These are phyloP conservation scores for Lerema accius DNA, from an alignment of 1,140 invertebrate species.

Conservation along the genomic window DNA sequence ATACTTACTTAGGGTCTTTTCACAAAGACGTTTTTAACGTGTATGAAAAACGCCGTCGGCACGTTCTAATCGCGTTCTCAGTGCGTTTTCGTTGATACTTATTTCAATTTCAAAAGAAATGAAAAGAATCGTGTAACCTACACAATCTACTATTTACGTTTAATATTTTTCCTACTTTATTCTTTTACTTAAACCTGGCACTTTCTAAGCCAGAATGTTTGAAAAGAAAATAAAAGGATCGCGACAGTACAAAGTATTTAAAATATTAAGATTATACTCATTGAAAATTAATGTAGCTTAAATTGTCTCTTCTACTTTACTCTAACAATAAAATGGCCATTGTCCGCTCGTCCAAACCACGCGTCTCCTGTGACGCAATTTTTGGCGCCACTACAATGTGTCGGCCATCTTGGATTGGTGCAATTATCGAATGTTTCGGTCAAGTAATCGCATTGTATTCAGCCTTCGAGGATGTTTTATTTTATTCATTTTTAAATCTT, in stretches of 20 bases:
- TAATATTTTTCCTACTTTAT: constrained; percentile 2
- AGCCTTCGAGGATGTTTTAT: constrained; percentile 3
- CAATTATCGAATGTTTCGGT: constrained; percentile 48
- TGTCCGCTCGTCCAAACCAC: constrained; percentile 26
- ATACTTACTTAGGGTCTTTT: no score
- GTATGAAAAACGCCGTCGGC: no score
- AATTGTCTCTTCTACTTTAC: background rate
- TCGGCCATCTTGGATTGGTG: constrained; percentile 36
- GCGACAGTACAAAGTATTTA: constrained; percentile 15
- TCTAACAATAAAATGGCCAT: constrained; percentile 16
- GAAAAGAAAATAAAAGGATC: constrained; percentile 3
- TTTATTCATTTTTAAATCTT: background rate
- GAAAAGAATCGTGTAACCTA: no score
- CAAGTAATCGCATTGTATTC: constrained; percentile 43
- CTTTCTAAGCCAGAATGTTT: background rate
- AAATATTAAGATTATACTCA: background rate
- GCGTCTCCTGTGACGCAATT: constrained; percentile 49
- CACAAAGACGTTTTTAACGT: no score
- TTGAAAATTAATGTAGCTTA: constrained; percentile 23
- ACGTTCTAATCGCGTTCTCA: no score
- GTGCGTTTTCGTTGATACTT: no score
- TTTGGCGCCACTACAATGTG: constrained; percentile 55
- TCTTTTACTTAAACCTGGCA: background rate
- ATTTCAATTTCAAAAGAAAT: no score
- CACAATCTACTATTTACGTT: no score